Evolutionary conservation across 2,113 vertebrate species (phyloP).

Genomic region (Danionella cerebrum): DNA sequence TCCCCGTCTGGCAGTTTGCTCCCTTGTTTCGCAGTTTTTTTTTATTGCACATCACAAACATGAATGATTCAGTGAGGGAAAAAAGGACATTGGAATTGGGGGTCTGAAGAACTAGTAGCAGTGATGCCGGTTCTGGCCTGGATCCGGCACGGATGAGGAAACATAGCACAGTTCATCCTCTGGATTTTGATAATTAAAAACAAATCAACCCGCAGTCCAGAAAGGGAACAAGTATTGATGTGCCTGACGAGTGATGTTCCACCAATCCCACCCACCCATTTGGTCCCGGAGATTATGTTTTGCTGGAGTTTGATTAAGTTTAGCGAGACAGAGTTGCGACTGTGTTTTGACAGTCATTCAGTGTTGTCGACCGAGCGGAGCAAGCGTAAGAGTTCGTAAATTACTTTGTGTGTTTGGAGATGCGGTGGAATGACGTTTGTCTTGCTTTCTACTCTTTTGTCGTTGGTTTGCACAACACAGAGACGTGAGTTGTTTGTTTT

Average conservation of each 20-base stretch:
- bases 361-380: constrained; percentile 60
- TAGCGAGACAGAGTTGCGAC: constrained; percentile 57
- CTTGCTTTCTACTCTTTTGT: constrained; percentile 41
- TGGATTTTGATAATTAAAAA: not conserved
- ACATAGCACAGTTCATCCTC: not conserved
- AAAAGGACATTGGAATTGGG: not conserved
- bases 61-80: not conserved
- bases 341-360: constrained; percentile 71
- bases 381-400: constrained; percentile 33
- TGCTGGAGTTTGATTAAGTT: constrained; percentile 34
- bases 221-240: constrained; percentile 62
- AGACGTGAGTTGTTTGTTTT: constrained; percentile 84
- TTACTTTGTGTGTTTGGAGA: constrained; percentile 71
- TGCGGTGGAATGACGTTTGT: constrained; percentile 52
- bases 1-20: constrained; percentile 6
- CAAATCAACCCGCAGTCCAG: constrained; percentile 48
- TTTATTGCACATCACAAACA: constrained; percentile 18
- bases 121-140: not conserved
- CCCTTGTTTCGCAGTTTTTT: not conserved
- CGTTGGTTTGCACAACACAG: constrained; percentile 86
- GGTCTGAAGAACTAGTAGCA: not conserved
- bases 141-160: not conserved
- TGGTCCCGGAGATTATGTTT: constrained; percentile 7
- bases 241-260: constrained; percentile 72
- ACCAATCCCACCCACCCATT: not conserved